Evolutionary conservation across 2,888 invertebrate genomes (phyloP).

Genomic region (Athetis lepigone): DNA sequence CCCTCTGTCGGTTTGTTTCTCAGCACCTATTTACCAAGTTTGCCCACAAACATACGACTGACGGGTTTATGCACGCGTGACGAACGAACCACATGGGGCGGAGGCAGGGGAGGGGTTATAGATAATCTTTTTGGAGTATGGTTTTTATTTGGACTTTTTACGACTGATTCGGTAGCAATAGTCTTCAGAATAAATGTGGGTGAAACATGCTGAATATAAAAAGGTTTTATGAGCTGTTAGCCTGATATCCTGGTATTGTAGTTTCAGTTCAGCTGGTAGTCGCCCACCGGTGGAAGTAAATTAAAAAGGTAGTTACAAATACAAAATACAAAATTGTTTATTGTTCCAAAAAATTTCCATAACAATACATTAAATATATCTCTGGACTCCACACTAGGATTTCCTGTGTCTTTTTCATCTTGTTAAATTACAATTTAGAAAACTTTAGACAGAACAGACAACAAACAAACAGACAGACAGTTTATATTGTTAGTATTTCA

Average conservation of each 20-base stretch:
- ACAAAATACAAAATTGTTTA: no score
- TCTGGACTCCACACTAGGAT: no score
- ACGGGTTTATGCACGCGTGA: slow-evolving; percentile 45
- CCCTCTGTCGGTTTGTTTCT: slow-evolving; percentile 2
- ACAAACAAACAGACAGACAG: no score
- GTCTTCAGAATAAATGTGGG: not conserved
- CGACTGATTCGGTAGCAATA: not conserved
- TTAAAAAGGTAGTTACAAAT: no score
- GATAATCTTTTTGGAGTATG: slow-evolving; percentile 9
- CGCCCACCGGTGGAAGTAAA: no score
- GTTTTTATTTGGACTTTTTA: slow-evolving; percentile 7
- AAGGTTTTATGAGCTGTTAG: not conserved
- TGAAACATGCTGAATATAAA: not conserved
- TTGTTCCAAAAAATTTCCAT: no score
- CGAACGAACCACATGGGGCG: not conserved
- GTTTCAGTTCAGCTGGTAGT: no score
- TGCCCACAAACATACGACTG: slow-evolving; percentile 29
- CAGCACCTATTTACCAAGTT: slow-evolving; percentile 4
- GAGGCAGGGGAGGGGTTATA: not conserved
- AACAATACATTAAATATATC: no score
- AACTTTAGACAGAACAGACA: no score
- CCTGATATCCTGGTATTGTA: not conserved
- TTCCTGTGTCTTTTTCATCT: no score
- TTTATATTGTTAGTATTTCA: no score
- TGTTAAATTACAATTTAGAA: no score